phyloP scores from a whole-genome alignment of 2,888 invertebrate species.

The Halictus quadricinctus region DNA sequence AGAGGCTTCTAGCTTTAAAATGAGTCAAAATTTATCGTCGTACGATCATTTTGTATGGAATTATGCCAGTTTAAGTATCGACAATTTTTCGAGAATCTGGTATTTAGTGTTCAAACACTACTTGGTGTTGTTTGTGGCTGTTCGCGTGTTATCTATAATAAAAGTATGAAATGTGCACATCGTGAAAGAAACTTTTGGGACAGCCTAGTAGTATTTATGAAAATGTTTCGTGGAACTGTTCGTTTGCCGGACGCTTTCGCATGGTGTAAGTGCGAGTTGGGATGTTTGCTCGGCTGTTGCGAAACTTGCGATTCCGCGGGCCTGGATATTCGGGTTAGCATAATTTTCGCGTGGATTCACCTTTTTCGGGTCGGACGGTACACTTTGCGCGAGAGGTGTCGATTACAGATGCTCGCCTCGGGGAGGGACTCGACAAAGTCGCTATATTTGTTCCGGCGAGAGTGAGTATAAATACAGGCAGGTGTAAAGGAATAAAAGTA shows the following conservation, averaged over 20 bases:
- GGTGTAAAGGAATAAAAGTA: constrained; percentile 23
- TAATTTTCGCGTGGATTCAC: not conserved
- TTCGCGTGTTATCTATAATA: no score
- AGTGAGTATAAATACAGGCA: constrained; percentile 4
- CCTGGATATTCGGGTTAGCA: not conserved
- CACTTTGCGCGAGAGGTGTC: not conserved
- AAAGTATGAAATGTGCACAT: no score
- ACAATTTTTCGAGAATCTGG: not conserved
- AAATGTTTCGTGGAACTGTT: not conserved
- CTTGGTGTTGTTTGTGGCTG: no score
- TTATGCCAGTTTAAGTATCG: not conserved
- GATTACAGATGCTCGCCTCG: not conserved
- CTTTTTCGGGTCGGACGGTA: not conserved
- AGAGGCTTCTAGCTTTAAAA: no score
- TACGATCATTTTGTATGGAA: no score
- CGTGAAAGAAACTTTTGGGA: no score
- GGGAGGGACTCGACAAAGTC: not conserved
- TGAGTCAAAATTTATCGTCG: no score
- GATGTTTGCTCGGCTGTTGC: not conserved
- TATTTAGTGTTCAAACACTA: no score
- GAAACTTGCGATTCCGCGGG: not conserved
- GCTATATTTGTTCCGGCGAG: constrained; percentile 4
- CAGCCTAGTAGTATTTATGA: not conserved
- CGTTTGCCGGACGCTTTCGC: not conserved
- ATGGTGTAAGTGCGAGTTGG: not conserved